These are phyloP conservation scores for Drymonia ruficornis DNA, from an alignment of 2,888 invertebrate species.

Conservation along the genomic window DNA sequence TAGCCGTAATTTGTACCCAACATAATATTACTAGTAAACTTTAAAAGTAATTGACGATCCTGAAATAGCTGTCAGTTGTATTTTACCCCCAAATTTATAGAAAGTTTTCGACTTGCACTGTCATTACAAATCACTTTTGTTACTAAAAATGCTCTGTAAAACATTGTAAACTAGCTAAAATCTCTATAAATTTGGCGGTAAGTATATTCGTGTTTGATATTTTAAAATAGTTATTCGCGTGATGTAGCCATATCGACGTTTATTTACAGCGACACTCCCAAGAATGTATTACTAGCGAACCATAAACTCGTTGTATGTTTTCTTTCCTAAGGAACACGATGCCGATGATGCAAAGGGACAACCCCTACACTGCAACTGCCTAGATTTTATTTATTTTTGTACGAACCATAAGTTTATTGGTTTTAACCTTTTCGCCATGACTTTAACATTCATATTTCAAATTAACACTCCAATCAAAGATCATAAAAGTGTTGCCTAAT, in stretches of 20 bases:
- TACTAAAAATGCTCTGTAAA: too few relatives aligned
- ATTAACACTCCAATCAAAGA: neutral
- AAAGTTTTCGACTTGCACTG: too few relatives aligned
- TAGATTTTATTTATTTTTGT: constrained; percentile 48
- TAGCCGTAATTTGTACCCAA: too few relatives aligned
- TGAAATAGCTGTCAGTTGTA: too few relatives aligned
- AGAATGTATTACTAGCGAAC: constrained; percentile 24
- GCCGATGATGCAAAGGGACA: constrained; percentile 38
- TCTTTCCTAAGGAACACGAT: constrained; percentile 70
- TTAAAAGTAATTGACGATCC: too few relatives aligned
- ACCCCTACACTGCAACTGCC: constrained; percentile 37
- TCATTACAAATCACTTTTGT: too few relatives aligned
- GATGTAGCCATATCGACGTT: constrained; percentile 51
- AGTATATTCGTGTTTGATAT: too few relatives aligned
- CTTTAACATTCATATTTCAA: neutral
- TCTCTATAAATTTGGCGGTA: too few relatives aligned
- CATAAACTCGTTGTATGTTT: constrained; percentile 67
- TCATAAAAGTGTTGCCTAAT: too few relatives aligned
- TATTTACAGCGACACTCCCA: constrained; percentile 27
- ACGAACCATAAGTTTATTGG: constrained; percentile 46
- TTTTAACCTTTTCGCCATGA: constrained; percentile 35
- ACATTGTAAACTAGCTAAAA: too few relatives aligned
- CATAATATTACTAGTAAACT: too few relatives aligned
- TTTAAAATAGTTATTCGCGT: constrained; percentile 13
- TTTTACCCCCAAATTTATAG: too few relatives aligned